These are phyloP conservation scores for Caenorhabditis remanei DNA, from an alignment of 1,140 invertebrate genomes.

Conservation along the genomic window DNA sequence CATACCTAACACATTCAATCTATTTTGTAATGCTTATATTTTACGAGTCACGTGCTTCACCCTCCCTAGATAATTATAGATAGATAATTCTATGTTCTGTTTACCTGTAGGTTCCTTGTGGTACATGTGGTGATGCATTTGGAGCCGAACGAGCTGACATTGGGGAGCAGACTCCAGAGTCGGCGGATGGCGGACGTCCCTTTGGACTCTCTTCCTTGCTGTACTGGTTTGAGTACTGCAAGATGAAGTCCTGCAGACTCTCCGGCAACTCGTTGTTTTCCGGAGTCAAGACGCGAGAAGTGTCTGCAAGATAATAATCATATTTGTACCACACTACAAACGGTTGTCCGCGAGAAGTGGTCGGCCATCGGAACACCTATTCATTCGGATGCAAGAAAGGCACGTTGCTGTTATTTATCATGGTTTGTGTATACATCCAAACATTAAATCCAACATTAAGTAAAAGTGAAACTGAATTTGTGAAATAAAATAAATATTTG, in stretches of 20 bases:
- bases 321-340: not conserved
- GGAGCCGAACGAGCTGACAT: conserved; percentile 67
- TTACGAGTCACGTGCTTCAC: not conserved
- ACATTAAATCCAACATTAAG: too few relatives aligned
- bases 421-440: too few relatives aligned
- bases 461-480: too few relatives aligned
- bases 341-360: not conserved
- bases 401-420: too few relatives aligned
- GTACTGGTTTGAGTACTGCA: conserved; percentile 77
- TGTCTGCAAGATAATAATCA: conserved; percentile 25
- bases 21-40: not conserved
- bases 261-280: conserved; percentile 74
- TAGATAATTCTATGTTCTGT: not conserved
- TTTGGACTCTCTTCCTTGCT: conserved; percentile 28
- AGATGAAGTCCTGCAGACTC: conserved; percentile 76
- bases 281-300: conserved; percentile 27
- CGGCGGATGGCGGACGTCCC: conserved; percentile 60
- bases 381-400: too few relatives aligned
- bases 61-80: not conserved
- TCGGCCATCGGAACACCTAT: conserved; percentile 4
- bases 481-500: too few relatives aligned
- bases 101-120: conserved; percentile 64
- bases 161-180: conserved; percentile 65
- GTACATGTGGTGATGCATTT: conserved; percentile 63
- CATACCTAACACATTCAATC: too few relatives aligned